Evolutionary conservation across 2,888 invertebrate species (phyloP).

Genomic region (Molorchus minor): DNA sequence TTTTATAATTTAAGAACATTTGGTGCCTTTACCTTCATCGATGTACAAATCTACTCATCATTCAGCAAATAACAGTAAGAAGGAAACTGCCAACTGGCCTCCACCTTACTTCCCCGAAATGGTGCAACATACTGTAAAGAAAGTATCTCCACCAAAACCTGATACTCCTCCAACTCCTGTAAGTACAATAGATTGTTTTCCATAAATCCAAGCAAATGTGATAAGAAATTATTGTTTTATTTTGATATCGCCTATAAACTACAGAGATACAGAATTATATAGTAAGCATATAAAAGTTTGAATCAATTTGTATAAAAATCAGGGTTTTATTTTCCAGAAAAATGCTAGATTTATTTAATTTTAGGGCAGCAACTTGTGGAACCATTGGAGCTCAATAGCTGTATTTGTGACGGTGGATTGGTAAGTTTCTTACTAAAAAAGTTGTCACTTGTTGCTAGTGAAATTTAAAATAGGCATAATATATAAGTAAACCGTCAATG

Average conservation of each 20-base stretch:
- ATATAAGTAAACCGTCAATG: no score
- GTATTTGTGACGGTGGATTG: conserved; percentile 32
- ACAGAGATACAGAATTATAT: no score
- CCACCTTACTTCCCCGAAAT: conserved; percentile 42
- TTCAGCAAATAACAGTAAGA: conserved; percentile 17
- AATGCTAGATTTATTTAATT: no score
- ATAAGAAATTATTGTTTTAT: no score
- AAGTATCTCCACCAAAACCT: conserved; percentile 61
- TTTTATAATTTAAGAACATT: no score
- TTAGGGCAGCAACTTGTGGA: conserved; percentile 32
- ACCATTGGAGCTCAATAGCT: conserved; percentile 24
- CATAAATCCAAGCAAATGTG: no score
- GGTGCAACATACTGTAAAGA: conserved; percentile 35
- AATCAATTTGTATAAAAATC: no score
- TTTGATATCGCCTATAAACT: no score
- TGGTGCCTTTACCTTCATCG: conserved; percentile 49
- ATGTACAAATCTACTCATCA: conserved; percentile 41
- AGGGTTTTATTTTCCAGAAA: no score
- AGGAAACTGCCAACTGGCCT: conserved; percentile 43
- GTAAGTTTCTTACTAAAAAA: conserved; percentile 31
- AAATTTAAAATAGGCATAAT: no score
- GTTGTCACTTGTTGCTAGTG: no score
- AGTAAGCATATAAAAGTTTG: no score
- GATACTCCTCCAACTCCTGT: conserved; percentile 63
- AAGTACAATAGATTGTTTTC: conserved; percentile 34